phyloP scores from a whole-genome alignment of 2,113 vertebrate species.

The Salvelinus sp. region DNA sequence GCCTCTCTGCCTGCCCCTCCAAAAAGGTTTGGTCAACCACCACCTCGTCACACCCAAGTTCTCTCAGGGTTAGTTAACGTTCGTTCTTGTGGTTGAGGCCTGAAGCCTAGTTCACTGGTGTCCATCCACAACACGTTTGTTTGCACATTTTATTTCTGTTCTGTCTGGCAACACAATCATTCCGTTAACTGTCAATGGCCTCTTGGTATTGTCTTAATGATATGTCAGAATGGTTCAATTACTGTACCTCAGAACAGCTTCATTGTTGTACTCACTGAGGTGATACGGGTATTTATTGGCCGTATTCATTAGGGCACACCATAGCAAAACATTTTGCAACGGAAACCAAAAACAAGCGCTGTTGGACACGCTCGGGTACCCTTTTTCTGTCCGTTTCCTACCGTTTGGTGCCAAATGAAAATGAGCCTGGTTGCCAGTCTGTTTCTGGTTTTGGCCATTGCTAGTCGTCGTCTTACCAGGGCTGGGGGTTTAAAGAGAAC shows the following conservation, averaged over 20 bases:
- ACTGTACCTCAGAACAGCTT: neutral
- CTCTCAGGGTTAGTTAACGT: neutral
- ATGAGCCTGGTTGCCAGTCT: neutral
- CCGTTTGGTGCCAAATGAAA: too few species aligned
- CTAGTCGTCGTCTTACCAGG: neutral
- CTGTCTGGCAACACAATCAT: neutral
- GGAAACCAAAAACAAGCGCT: too few species aligned
- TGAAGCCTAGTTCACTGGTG: too few species aligned
- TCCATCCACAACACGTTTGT: conserved; percentile 7
- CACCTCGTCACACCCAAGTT: neutral
- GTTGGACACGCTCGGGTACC: too few species aligned
- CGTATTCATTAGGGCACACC: too few species aligned
- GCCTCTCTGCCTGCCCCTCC: too few species aligned
- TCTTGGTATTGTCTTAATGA: conserved; percentile 18
- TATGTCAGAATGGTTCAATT: neutral
- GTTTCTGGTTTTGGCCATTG: neutral
- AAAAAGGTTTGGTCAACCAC: neutral
- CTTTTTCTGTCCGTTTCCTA: too few species aligned
- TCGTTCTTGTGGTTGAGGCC: conserved; percentile 6
- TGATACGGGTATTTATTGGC: too few species aligned
- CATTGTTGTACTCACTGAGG: neutral
- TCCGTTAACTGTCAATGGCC: conserved; percentile 13
- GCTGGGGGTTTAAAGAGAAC: conserved; percentile 31
- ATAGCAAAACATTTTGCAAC: too few species aligned
- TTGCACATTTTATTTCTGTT: conserved; percentile 8